Evolutionary conservation across 30 jellyfish, hydroid and myxozoan genomes (phyloP), one percentile per base, ranked within the genome.

Genomic region (Pelagia noctiluca): DNA sequence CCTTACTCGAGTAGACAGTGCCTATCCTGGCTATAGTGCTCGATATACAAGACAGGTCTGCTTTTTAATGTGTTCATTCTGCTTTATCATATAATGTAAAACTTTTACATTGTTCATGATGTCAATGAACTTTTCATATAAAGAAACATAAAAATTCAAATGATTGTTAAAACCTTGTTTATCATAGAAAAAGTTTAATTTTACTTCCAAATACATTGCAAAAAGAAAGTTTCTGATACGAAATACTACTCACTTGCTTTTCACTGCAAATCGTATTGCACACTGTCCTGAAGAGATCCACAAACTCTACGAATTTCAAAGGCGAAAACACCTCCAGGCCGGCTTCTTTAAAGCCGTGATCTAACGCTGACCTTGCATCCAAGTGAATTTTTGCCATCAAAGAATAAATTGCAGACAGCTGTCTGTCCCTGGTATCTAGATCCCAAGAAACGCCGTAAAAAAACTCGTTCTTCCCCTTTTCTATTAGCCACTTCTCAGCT

Each of bases 321-420:
- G 95, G 97, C 10, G 94, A 64, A 71, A 84, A 74, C 10, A 64
- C 63, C 34, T 84, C 88, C 34, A 64, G 35, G 10, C 84, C 86
- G 47, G 65, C 77, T 2, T 37, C 42, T 23, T 66, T 84, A 37
- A 75, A 67, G 35, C 48, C 86, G 28, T 50, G 50, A 34, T 61
- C 88, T 22, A 69, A 84, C 35, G 72, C 28, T 2, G 65, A 42
- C 50, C 88, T 75, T 12, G 88, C 65, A 3, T 76, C 31, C 10
- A 63, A 8, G 64, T 84, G 95, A 35, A 84, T 46, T 0, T 63
- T 42, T 18, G 95, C 95, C 78, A 84, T 69, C 2, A 78, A 46
- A 0, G 34, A 24, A 33, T 71, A 74, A 8, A 84, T 64, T 10
- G 84, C 79, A 13, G 22, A 37, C 67, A 71, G 70, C 36, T 84